Conservation (phyloP, 2,797 vertebrate species). For the Epinephelus awoara region DNA sequence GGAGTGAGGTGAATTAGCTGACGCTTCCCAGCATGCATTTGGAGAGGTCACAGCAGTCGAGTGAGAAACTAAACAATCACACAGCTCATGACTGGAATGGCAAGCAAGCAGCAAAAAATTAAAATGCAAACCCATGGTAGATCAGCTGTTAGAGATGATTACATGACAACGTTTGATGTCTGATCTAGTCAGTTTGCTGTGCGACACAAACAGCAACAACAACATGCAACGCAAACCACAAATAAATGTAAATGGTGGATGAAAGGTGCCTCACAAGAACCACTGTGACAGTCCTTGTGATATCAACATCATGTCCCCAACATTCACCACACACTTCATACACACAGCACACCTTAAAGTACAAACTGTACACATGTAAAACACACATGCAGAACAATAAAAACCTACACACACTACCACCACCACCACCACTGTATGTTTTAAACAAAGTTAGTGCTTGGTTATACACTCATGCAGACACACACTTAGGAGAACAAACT, state of each 20-base stretch:
- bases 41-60: constrained; percentile 57
- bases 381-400: constrained; percentile 75
- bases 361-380: constrained; percentile 51
- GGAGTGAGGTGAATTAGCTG: constrained; percentile 57
- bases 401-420: constrained; percentile 36
- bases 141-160: constrained; percentile 49
- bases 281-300: constrained; percentile 66
- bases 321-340: constrained; percentile 51
- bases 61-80: constrained; percentile 46
- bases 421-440: constrained; percentile 30
- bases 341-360: constrained; percentile 25
- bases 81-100: constrained; percentile 42
- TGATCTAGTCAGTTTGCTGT: constrained; percentile 57
- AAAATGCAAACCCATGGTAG: constrained; percentile 49
- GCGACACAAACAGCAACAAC: constrained; percentile 48
- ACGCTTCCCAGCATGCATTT: constrained; percentile 81
- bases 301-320: constrained; percentile 61
- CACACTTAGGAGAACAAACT: constrained; percentile 65
- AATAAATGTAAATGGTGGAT: constrained; percentile 43
- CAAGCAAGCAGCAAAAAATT: constrained; percentile 46
- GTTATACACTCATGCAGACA: constrained; percentile 75
- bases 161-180: constrained; percentile 21
- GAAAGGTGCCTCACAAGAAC: constrained; percentile 70
- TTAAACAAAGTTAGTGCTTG: constrained; percentile 60
- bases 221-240: constrained; percentile 69